Percentiles rank a stretch among this genome's conserved stretches.
These are phyloP conservation scores for Drosophila dunni DNA, from an alignment of 1,140 invertebrate genomes.

Conservation along the genomic window DNA sequence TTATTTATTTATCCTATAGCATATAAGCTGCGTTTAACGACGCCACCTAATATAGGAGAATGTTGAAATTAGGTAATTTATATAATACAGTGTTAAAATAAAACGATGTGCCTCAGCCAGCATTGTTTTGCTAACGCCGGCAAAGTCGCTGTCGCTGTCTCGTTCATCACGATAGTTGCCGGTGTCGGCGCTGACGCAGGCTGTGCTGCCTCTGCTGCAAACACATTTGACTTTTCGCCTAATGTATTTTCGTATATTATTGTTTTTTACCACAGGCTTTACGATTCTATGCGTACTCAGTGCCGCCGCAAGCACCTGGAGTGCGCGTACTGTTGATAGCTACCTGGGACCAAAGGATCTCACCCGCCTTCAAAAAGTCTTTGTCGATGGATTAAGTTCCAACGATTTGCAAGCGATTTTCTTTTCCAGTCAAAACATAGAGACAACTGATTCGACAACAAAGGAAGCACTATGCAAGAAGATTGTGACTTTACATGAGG, in stretches of 20 bases:
- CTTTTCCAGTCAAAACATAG: constrained; percentile 74
- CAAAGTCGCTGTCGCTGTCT: constrained; percentile 43
- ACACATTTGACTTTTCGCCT: not conserved
- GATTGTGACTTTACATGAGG: constrained; percentile 58
- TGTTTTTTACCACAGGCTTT: constrained; percentile 44
- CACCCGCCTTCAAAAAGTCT: constrained; percentile 78
- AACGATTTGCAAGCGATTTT: constrained; percentile 80
- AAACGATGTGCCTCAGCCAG: not conserved
- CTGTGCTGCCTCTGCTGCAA: not conserved
- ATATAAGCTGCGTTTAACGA: constrained; percentile 62
- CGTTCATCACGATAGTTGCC: constrained; percentile 55
- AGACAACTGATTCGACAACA: constrained; percentile 60
- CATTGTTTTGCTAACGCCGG: constrained; percentile 53
- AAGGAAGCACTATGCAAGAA: constrained; percentile 71
- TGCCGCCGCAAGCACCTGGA: constrained; percentile 51
- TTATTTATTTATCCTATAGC: constrained; percentile 69
- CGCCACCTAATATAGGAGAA: constrained; percentile 63
- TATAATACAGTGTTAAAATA: not conserved
- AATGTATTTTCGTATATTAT: not conserved
- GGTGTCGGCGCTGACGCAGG: constrained; percentile 36
- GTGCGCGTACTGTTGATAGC: constrained; percentile 69
- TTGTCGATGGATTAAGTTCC: constrained; percentile 76
- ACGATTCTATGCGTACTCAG: constrained; percentile 55
- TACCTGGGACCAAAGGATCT: constrained; percentile 72
- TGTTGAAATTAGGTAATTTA: constrained; percentile 71